Evolutionary conservation across 2,113 vertebrate genomes (phyloP), one percentile per base, ranked within the genome.

Genomic region (Phylloscopus trochiloides): DNA sequence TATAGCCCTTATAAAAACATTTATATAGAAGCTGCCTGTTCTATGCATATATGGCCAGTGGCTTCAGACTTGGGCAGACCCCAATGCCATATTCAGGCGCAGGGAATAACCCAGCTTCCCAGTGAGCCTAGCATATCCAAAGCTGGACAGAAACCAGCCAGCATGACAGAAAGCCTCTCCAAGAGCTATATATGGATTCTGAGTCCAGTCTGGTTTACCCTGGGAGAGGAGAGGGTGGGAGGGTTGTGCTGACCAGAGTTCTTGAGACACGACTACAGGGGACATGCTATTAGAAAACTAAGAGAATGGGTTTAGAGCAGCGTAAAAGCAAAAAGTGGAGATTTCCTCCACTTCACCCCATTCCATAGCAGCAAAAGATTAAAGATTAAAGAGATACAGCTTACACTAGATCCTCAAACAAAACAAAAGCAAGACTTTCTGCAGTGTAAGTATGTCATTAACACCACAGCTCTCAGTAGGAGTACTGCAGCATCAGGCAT

Each of bases 1-100:
- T 96, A 97, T 6, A 67, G 75, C 90, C 86, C 92, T 96, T 96
- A 90, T 92, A 94, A 96, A 97, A 96, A 97, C 92, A 96, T 93
- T 96, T 90, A 95, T 92, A 86, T 52, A 93, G 87, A 94, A 96
- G 86, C 90, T 34, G 88, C 90, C 65, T 84, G 78, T 67, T 96
- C 76, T 95, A 92, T 94, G 94, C 96, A 95, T 96, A 95, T 96
- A 97, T 96, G 96, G 96, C 90, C 63, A 97, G 26, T 26, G 55
- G 57, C 86, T 95, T 94, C 85, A 77, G 86, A 47, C 86, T 92
- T 76, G 85, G 90, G 94, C 88, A 93, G 94, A 78, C 34, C 86
- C 72, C 92, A 96, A 34, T 58, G 77, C 78, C 75, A 59, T 80
- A 90, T 59, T 88, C 88, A 96, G 92, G 57, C 52, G 1, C 40